Percentiles rank a stretch among this genome's conserved stretches.
These are phyloP conservation scores for Hydroisotoma schaefferi DNA, from an alignment of 2,888 invertebrate genomes.

Conservation along the genomic window DNA sequence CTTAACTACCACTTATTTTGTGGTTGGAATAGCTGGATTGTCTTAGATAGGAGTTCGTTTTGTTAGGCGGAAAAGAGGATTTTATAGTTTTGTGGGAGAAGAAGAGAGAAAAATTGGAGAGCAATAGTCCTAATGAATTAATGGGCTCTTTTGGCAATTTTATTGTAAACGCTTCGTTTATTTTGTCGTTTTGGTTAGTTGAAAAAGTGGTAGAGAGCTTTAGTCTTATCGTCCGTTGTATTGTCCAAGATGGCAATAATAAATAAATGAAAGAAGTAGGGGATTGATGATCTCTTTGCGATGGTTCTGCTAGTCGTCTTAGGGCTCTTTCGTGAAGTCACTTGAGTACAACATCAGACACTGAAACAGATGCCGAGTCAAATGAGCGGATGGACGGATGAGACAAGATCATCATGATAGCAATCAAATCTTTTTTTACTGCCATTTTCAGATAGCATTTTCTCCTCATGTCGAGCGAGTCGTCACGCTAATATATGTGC, in stretches of 20 bases:
- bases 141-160: conserved; percentile 48
- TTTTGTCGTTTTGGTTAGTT: conserved; percentile 47
- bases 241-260: conserved; percentile 10
- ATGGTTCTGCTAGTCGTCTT: too few relatives aligned
- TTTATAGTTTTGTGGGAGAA: conserved; percentile 13
- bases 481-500: conserved; percentile 44
- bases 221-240: conserved; percentile 12
- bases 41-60: too few relatives aligned
- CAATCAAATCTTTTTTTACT: conserved; percentile 40
- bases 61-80: conserved; percentile 2
- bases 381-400: conserved; percentile 38
- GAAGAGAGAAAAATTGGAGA: conserved; percentile 31
- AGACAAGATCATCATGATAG: conserved; percentile 39
- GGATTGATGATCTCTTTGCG: conserved; percentile 8
- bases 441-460: conserved; percentile 28
- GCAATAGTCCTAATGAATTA: conserved; percentile 48
- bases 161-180: conserved; percentile 49
- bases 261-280: conserved; percentile 8
- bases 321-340: background rate
- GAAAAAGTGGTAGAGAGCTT: conserved; percentile 29
- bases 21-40: too few relatives aligned
- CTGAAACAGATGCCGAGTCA: conserved; percentile 13
- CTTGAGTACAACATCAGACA: conserved; percentile 26
- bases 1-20: too few relatives aligned
- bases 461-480: conserved; percentile 44